Conservation (phyloP, 2,797 vertebrate genomes). For the Tympanoctomys barrerae region DNA sequence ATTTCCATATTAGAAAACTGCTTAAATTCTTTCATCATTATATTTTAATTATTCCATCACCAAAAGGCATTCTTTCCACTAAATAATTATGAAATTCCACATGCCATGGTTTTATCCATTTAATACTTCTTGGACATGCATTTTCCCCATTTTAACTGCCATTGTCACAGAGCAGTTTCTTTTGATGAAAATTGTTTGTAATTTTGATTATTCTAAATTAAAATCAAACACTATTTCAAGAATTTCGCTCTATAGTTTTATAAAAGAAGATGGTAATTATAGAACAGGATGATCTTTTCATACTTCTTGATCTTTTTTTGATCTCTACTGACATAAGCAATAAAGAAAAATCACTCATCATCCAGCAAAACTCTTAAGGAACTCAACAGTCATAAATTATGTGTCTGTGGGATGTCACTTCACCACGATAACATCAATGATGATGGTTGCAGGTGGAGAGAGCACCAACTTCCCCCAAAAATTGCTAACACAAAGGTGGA, state of each 20-base stretch:
- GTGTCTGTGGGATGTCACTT: background rate
- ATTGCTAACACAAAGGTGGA: background rate
- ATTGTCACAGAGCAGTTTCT: background rate
- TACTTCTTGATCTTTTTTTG: background rate
- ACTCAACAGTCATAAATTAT: background rate
- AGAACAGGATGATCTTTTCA: background rate
- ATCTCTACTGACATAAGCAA: background rate
- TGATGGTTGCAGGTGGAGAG: no score
- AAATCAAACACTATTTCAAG: conserved; percentile 47
- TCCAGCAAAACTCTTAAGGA: background rate
- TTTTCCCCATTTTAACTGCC: conserved; percentile 32
- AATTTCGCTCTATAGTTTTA: background rate
- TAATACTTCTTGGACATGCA: conserved; percentile 28
- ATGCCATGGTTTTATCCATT: background rate
- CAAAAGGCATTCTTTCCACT: conserved; percentile 33
- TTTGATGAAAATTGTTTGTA: conserved; percentile 51
- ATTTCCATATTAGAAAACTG: conserved; percentile 32
- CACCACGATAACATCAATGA: background rate
- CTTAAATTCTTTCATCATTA: conserved; percentile 34
- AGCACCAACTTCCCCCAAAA: background rate
- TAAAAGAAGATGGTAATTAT: conserved; percentile 7
- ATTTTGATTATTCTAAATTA: conserved; percentile 53
- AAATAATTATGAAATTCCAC: conserved; percentile 24
- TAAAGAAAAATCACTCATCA: background rate
- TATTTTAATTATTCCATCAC: conserved; percentile 56